Evolutionary conservation across 1,140 invertebrate genomes (phyloP), one percentile per base, ranked within the genome.

Genomic region (Panagrolaimus sp.): DNA sequence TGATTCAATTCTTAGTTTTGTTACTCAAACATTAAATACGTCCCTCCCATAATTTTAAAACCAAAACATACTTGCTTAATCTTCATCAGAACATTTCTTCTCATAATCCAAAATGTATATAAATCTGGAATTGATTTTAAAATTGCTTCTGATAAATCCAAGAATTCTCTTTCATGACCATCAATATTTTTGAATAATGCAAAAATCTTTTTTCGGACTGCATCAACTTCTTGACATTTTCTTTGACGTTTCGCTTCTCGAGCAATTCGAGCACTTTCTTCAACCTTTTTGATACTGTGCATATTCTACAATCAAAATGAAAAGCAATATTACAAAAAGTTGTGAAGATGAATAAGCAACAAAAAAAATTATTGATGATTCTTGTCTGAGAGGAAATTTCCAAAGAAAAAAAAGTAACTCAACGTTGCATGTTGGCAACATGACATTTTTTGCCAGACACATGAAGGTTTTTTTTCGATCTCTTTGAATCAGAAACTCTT

Each of bases 101-200:
- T 65, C 21, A 79, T 66, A 44, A 72, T 71, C 76, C 76, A 78
- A 58, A 78, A 77, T n/a, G 76, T 74, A 48, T 78, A 78, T 47
- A 80, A 66, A 72, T 78, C 78, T 15, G 76, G 78, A 66, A 78
- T 67, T 44, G 72, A 71, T 12, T 43, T 63, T 7, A 78, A 55
- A n/a, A 78, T 15, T 17, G 71, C 64, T 6, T 17, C 74, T 3
- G 67, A 77, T 21, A 67, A 21, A 4, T 47, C 69, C 46, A 78
- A 24, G 26, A 79, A 43, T 63, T 80, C 21, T 26, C 52, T 21
- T 14, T 58, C 52, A 58, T 58, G 21, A 2, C 52, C 52, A 21
- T 58, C 52, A 21, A 58, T 58, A 12, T 58, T 58, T 21, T 28
- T 58, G 17, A 58, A 58, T 28, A 21, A 2, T 26, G 21, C 28